These are phyloP conservation scores for Sinotaia quadrata DNA, from an alignment of 2,888 invertebrate species.

Conservation along the genomic window DNA sequence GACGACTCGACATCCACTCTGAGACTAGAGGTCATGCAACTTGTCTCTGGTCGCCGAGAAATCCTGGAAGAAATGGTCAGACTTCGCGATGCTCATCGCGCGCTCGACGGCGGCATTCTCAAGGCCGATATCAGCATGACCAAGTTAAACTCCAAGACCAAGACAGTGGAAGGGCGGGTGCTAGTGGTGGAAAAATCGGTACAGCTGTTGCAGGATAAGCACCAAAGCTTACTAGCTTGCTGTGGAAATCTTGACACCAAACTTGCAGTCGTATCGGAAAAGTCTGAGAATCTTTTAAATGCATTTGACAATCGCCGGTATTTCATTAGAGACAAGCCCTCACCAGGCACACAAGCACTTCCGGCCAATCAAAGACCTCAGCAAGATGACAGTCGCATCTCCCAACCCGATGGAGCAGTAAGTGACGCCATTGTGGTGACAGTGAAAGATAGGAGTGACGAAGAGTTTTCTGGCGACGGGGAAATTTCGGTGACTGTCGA, in stretches of 20 bases:
- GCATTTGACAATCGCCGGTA: too few species aligned
- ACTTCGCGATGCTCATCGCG: background rate
- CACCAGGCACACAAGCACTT: background rate
- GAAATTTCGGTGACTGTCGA: background rate
- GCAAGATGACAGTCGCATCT: background rate
- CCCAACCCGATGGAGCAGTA: background rate
- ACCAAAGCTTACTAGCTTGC: background rate
- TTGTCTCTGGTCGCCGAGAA: slow-evolving; percentile 40
- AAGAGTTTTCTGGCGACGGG: slow-evolving; percentile 5
- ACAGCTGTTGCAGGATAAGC: background rate
- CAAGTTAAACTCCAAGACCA: background rate
- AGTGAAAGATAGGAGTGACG: background rate
- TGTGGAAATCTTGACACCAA: background rate
- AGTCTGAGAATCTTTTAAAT: too few species aligned
- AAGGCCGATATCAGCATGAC: slow-evolving; percentile 1
- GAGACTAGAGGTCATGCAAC: slow-evolving; percentile 33
- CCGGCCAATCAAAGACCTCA: background rate
- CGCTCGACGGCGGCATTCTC: background rate
- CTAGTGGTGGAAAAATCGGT: background rate
- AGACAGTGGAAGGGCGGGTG: background rate
- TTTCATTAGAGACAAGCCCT: too few species aligned
- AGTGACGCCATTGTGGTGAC: background rate
- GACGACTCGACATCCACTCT: slow-evolving; percentile 43
- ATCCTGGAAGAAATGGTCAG: slow-evolving; percentile 36
- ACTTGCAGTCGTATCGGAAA: too few species aligned